phyloP scores from a whole-genome alignment of 2,888 invertebrate genomes.

The Conops quadrifasciatus region DNA sequence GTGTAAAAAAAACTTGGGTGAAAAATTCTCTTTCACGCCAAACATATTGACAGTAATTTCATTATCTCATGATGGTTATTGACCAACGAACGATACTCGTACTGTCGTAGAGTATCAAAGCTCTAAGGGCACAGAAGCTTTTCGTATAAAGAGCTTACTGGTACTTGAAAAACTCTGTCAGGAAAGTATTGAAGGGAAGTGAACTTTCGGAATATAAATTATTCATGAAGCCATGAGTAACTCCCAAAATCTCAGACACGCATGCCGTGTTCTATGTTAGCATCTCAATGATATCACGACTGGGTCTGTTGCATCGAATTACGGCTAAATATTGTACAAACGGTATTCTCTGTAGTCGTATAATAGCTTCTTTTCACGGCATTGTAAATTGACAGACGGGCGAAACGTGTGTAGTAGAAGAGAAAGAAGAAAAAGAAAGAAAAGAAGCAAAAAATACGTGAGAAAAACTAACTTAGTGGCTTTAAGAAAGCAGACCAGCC shows the following conservation, averaged over 20 bases:
- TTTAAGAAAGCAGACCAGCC: not conserved
- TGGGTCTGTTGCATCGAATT: not conserved
- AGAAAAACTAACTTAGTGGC: no score
- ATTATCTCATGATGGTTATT: no score
- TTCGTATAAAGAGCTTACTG: no score
- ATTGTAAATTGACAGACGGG: constrained; percentile 14
- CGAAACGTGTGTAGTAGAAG: not conserved
- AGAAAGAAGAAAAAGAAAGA: constrained; percentile 1
- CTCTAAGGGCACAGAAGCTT: no score
- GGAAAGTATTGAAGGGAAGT: no score
- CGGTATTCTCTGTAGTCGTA: constrained; percentile 52
- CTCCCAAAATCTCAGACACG: constrained; percentile 35
- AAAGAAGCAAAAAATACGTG: no score
- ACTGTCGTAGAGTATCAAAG: no score
- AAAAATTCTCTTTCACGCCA: no score
- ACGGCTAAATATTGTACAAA: not conserved
- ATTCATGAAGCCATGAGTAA: not conserved
- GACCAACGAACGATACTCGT: no score
- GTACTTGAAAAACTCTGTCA: no score
- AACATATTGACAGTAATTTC: not conserved
- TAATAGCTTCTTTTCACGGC: constrained; percentile 45
- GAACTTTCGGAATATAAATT: no score
- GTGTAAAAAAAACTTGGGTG: no score
- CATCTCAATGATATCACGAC: not conserved
- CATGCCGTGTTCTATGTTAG: constrained; percentile 28